phyloP scores from a whole-genome alignment of 2,888 invertebrate genomes.

The Mythimna ferrago region DNA sequence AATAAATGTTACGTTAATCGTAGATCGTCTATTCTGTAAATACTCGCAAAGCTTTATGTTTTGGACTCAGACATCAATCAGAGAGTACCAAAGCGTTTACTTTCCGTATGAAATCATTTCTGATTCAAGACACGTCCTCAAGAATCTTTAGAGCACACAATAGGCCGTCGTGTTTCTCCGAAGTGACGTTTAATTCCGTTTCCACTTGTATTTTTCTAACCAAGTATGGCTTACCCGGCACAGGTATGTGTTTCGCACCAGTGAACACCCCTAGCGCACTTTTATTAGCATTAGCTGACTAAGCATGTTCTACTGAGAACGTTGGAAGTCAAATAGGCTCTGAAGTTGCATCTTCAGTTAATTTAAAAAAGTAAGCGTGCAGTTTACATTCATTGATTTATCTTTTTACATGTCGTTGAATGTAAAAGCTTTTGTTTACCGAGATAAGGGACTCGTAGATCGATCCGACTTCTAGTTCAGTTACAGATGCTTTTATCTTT shows the following conservation, averaged over 20 bases:
- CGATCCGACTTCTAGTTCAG: too few species aligned
- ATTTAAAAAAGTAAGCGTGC: slow-evolving; percentile 7
- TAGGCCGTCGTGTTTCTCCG: slow-evolving; percentile 32
- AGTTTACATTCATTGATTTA: background rate
- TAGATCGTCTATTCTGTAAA: background rate
- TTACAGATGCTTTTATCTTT: too few species aligned
- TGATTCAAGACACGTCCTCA: slow-evolving; percentile 40
- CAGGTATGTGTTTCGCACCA: slow-evolving; percentile 72
- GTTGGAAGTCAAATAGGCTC: slow-evolving; percentile 22
- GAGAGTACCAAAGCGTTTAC: slow-evolving; percentile 15
- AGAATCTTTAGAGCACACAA: slow-evolving; percentile 35
- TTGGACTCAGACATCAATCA: background rate
- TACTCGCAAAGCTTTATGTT: too few species aligned
- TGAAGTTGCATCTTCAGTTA: slow-evolving; percentile 9
- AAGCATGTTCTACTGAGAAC: slow-evolving; percentile 73
- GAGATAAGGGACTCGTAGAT: too few species aligned
- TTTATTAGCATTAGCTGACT: slow-evolving; percentile 86
- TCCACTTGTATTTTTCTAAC: slow-evolving; percentile 58
- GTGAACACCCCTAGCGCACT: slow-evolving; percentile 76
- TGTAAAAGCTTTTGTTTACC: too few species aligned
- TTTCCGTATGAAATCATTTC: slow-evolving; percentile 5
- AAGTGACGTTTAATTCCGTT: slow-evolving; percentile 61
- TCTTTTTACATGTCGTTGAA: too few species aligned
- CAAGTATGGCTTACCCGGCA: slow-evolving; percentile 55
- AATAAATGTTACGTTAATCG: too few species aligned